Conservation (phyloP, 2,113 vertebrate genomes). For the Mustelus asterias region DNA sequence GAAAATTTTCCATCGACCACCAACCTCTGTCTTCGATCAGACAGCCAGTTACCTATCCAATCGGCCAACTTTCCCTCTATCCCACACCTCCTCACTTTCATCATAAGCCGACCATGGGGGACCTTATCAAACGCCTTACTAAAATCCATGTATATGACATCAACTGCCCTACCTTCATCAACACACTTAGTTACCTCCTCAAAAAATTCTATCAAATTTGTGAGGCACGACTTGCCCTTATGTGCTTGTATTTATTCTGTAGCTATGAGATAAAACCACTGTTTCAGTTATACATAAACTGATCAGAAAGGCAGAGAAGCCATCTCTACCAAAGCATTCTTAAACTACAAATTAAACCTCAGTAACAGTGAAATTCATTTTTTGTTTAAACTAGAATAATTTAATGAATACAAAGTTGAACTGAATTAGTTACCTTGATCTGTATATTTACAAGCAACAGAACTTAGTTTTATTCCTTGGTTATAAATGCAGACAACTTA, state of each 20-base stretch:
- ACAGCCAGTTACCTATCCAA: too few species aligned
- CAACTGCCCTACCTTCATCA: too few species aligned
- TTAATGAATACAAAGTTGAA: not conserved
- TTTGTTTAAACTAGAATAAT: not conserved
- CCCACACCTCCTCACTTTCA: too few species aligned
- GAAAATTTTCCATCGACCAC: too few species aligned
- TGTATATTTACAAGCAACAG: not conserved
- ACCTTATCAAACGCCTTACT: too few species aligned
- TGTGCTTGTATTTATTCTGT: not conserved
- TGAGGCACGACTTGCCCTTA: too few species aligned
- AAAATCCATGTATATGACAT: too few species aligned
- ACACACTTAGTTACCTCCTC: too few species aligned
- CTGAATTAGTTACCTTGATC: slow-evolving; percentile 18
- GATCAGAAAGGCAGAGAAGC: not conserved
- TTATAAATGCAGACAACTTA: not conserved
- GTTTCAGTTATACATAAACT: not conserved
- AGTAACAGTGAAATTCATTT: not conserved
- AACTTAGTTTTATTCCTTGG: not conserved
- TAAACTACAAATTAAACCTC: not conserved
- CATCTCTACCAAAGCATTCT: not conserved
- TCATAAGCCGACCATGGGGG: too few species aligned
- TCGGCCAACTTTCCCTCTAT: too few species aligned
- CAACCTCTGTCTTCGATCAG: too few species aligned
- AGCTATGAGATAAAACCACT: not conserved
- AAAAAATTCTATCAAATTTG: too few species aligned